Percentiles rank a stretch among this genome's conserved stretches.
These are phyloP conservation scores for Liasis olivaceus DNA, from an alignment of 2,797 vertebrate species.

Conservation along the genomic window DNA sequence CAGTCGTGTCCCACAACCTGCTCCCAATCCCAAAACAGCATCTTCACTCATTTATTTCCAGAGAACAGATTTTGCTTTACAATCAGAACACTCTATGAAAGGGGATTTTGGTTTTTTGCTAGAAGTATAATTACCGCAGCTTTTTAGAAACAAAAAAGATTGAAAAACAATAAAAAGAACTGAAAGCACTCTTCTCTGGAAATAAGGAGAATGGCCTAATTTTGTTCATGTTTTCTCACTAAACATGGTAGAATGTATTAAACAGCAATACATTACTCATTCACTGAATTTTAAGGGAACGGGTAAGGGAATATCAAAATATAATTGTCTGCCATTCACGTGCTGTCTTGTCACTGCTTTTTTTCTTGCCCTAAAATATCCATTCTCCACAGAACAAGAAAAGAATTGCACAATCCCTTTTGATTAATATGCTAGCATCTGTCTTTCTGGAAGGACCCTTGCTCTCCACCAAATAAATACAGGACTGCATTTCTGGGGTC, in stretches of 20 bases:
- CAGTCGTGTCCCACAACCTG: constrained; percentile 74
- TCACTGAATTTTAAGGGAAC: background rate
- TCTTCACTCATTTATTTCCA: constrained; percentile 10
- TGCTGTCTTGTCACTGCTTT: background rate
- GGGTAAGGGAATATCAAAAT: background rate
- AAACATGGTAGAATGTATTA: background rate
- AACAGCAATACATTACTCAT: background rate
- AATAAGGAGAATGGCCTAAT: background rate
- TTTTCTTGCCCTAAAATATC: background rate
- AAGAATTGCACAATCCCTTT: background rate
- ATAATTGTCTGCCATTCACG: background rate
- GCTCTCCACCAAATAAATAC: background rate
- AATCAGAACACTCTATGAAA: background rate
- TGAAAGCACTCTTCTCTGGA: background rate
- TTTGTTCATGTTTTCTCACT: background rate
- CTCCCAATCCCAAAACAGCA: constrained; percentile 16
- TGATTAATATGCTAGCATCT: background rate
- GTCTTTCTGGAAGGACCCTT: background rate
- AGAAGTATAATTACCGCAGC: background rate
- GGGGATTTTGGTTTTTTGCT: background rate
- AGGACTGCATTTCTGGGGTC: background rate
- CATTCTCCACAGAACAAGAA: background rate
- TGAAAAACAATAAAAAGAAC: background rate
- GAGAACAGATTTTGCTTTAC: background rate
- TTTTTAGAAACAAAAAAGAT: background rate